A percentile compares a stretch with the other conserved stretches of the same genome.
These are phyloP conservation scores for Hirudinaria manillensis DNA, from an alignment of 2,888 invertebrate species.

Conservation along the genomic window DNA sequence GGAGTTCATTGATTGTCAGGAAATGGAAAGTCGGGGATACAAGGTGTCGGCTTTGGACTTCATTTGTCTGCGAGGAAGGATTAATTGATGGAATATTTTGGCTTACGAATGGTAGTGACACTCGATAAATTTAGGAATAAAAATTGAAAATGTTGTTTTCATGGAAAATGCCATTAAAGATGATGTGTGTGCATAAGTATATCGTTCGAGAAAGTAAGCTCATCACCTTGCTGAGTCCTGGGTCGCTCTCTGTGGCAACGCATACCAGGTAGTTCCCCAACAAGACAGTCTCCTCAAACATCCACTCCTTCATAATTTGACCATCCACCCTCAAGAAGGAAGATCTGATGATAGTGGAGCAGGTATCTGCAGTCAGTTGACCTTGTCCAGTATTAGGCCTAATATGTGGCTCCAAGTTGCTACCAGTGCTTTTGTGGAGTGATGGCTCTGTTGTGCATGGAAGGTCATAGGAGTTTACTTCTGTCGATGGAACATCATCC, in stretches of 20 bases:
- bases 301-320: background rate
- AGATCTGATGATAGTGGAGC: background rate
- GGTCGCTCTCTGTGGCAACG: constrained; percentile 4
- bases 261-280: constrained; percentile 7
- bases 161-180: too few relatives aligned
- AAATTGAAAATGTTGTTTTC: too few relatives aligned
- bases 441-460: background rate
- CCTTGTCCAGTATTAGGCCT: background rate
- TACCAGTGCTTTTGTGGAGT: background rate
- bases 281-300: constrained; percentile 20
- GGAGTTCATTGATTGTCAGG: background rate
- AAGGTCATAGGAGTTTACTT: background rate
- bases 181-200: too few relatives aligned
- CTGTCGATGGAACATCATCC: background rate
- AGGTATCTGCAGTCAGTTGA: too few relatives aligned
- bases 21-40: background rate
- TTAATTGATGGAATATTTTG: too few relatives aligned
- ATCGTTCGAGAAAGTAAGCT: too few relatives aligned
- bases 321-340: constrained; percentile 23
- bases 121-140: too few relatives aligned
- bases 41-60: background rate
- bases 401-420: too few relatives aligned
- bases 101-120: too few relatives aligned
- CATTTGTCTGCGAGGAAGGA: background rate
- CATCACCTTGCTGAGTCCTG: background rate